A percentile compares a stretch with the other conserved stretches of the same genome.
Evolutionary conservation across 30 jellyfish, hydroid and myxozoan species (phyloP).

Genomic region (Turritopsis rubra): DNA sequence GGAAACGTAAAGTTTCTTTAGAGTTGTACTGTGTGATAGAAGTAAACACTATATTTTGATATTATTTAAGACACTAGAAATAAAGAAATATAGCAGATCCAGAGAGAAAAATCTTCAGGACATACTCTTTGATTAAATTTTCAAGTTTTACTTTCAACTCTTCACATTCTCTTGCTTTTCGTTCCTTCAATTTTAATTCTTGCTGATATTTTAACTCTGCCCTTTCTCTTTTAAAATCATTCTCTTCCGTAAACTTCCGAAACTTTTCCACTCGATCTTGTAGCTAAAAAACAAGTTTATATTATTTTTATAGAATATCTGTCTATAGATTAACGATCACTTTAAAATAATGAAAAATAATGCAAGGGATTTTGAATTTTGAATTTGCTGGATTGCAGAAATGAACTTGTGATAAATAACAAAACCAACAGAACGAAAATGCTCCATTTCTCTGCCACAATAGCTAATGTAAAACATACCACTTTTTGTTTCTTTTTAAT

Average conservation of each 20-base stretch:
- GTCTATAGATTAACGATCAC: too few species aligned
- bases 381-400: neutral
- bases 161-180: constrained; percentile 39
- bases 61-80: too few species aligned
- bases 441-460: too few species aligned
- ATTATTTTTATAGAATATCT: neutral
- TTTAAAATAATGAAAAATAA: neutral
- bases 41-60: too few species aligned
- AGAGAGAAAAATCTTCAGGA: neutral
- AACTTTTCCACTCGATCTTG: constrained; percentile 53
- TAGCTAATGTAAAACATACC: constrained; percentile 12
- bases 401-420: neutral
- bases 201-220: constrained; percentile 56
- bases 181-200: constrained; percentile 37
- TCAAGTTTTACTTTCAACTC: constrained; percentile 38
- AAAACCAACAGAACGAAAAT: too few species aligned
- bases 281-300: constrained; percentile 27
- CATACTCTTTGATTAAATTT: constrained; percentile 34
- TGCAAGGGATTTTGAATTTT: neutral
- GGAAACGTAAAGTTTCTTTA: too few species aligned
- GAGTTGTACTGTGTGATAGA: neutral
- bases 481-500: constrained; percentile 45
- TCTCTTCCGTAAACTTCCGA: constrained; percentile 58
- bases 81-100: too few species aligned
- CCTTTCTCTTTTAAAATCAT: constrained; percentile 61